Evolutionary conservation across 1,140 invertebrate genomes (phyloP), one percentile per base, ranked within the genome.

Genomic region (Zaprionus kolodkinae): DNA sequence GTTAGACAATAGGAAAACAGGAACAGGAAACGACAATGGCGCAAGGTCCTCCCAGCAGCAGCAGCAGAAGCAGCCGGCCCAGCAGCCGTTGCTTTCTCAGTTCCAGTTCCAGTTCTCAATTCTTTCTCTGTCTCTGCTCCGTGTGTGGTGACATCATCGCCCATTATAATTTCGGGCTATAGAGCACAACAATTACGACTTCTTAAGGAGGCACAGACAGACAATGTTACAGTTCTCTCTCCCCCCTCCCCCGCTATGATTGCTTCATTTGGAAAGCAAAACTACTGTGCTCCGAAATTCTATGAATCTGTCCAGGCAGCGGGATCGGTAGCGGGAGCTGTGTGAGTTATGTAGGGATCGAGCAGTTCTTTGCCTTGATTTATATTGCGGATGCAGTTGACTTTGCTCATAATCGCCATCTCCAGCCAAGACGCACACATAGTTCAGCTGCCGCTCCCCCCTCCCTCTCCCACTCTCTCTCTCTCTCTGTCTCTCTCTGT

Each of bases 131-230:
- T 60, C 64, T 45, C 64, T 45, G 40, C 40, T 36, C 30, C 68
- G 76, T 83, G 80, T 88, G 84, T 80, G 84, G 84, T 87, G 84
- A 87, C 84, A 87, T 87, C 84, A 87, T 84, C 68, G 73, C 64
- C 84, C 79, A 80, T 76, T 79, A 79, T 79, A 77, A 86, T 86
- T 82, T 71, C 52, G 63, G 72, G 50, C 66, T 36, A 69, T 36
- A 57, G 30, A 60, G 55, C 52, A 43, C 21, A 75, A 72, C 73
- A 76, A 76, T 76, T 76, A 66, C 68, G 36, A 56, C 25, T 33
- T 33, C 63, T 65, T 27, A 55, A 72, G 56, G 55, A 72, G 60
- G 68, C 48, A 43, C 3, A 17, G 15, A 21, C 62, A 72, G 56
- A 72, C 71, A 72, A 72, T 74, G 56, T 38, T 67, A 54, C 21